Percentiles rank a stretch among this genome's conserved stretches.
These are phyloP conservation scores for Clepsis dumicolana DNA, from an alignment of 2,888 invertebrate species.

Conservation along the genomic window DNA sequence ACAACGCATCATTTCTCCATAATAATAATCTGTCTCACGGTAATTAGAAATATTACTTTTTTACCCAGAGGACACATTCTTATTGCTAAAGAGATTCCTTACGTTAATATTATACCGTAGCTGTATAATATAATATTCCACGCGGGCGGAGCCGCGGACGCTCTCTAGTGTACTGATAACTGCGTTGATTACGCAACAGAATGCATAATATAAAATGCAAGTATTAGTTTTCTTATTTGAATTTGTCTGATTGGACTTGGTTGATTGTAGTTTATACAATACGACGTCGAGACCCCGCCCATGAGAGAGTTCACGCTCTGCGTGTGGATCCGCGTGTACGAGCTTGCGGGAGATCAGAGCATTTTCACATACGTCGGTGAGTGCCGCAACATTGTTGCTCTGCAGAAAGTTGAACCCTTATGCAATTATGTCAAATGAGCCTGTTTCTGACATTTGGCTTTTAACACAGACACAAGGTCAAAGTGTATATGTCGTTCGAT, in stretches of 20 bases:
- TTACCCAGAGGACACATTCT: too few relatives aligned
- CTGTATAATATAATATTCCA: too few relatives aligned
- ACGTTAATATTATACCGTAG: too few relatives aligned
- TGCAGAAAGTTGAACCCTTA: constrained; percentile 20
- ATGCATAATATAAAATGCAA: too few relatives aligned
- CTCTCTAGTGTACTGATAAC: too few relatives aligned
- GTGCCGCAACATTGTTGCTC: constrained; percentile 47
- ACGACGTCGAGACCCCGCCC: constrained; percentile 90
- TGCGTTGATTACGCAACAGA: too few relatives aligned
- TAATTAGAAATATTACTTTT: too few relatives aligned
- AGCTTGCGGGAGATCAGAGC: constrained; percentile 66
- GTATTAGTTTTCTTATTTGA: constrained; percentile 5
- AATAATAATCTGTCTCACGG: too few relatives aligned
- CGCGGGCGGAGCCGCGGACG: too few relatives aligned
- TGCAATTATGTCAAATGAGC: constrained; percentile 5
- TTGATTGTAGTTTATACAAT: constrained; percentile 83
- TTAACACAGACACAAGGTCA: constrained; percentile 9
- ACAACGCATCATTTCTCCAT: too few relatives aligned
- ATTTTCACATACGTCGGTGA: constrained; percentile 77
- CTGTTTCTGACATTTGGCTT: constrained; percentile 1
- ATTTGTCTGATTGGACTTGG: constrained; percentile 2
- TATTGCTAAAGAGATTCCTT: too few relatives aligned
- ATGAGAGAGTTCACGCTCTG: constrained; percentile 93
- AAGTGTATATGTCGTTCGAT: not conserved
- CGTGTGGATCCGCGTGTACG: constrained; percentile 92